Evolutionary conservation across 2,888 invertebrate genomes (phyloP).

Genomic region (Coleophora flavipennella): DNA sequence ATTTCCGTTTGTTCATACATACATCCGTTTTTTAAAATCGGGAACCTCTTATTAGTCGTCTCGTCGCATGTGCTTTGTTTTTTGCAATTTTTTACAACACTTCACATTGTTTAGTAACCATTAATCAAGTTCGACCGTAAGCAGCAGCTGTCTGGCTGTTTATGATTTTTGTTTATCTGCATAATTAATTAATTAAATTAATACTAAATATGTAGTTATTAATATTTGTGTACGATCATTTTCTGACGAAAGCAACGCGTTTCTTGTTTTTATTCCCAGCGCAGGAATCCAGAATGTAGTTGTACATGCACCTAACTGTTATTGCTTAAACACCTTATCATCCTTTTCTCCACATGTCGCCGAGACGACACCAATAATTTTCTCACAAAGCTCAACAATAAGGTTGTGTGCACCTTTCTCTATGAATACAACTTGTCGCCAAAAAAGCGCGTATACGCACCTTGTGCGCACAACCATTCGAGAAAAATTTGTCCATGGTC

Average conservation of each 20-base stretch:
- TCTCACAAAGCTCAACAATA: background rate
- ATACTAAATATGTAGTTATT: background rate
- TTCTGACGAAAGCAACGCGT: no score
- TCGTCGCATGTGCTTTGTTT: constrained; percentile 51
- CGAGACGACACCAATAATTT: background rate
- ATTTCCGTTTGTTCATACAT: constrained; percentile 62
- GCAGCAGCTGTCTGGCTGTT: constrained; percentile 34
- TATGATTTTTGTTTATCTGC: no score
- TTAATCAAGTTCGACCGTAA: constrained; percentile 40
- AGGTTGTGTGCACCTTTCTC: constrained; percentile 38
- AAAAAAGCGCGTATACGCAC: constrained; percentile 34
- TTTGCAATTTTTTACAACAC: constrained; percentile 50
- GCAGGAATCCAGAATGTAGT: background rate
- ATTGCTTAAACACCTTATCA: background rate
- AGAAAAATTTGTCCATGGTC: no score
- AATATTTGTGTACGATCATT: no score
- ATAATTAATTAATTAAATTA: background rate
- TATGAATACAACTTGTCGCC: constrained; percentile 36
- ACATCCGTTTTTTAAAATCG: constrained; percentile 67
- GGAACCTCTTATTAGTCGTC: constrained; percentile 53
- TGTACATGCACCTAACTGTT: background rate
- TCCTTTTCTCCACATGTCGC: background rate
- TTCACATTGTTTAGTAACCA: constrained; percentile 38
- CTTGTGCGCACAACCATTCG: constrained; percentile 31
- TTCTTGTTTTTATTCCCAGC: background rate